Base-by-base conservation (phyloP, 2,113 vertebrate genomes). In the Syngnathus scovelli region DNA sequence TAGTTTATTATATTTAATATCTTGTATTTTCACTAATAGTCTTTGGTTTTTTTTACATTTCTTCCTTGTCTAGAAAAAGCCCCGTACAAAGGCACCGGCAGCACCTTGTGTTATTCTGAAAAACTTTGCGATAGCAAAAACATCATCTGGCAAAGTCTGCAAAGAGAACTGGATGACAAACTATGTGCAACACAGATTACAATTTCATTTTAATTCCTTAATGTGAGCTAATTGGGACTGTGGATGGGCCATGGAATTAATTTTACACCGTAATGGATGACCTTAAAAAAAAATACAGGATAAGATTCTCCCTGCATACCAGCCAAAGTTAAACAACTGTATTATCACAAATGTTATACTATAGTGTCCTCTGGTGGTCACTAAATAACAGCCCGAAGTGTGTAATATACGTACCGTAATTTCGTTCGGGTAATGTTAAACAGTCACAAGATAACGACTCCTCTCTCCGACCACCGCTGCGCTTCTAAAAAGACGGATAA, bases 281-380 rank as follows among this genome's bases (percentile, higher is more conserved):
- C 68, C 67, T 71, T 77, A 41, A 39, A 39, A 39, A 3, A 39
- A 39, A 39, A 54, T 23, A 76, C 21, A 68, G 39, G 41, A 67
- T 61, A 75, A 67, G 55, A 51, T 82, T 74, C 61, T 36, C 19
- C 48, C 7, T 27, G 66, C 51, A 49, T 77, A 54, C 43, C 62
- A 19, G 63, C 18, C 21, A 6, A 41, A 0, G 4, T 54, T n/a
- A 70, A 38, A 23, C 8, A 6, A 9, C 38, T 21, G 15, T 19
- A 19, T n/a, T 4, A 39, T 0, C 13, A 37, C 64, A 72, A 51
- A 39, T 54, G 56, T 83, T 63, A 70, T 74, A 70, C 64, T 80
- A 55, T 66, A 72, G 70, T 86, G 87, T 74, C 80, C 78, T 66
- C 88, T 89, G 68, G 54, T 80, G 88, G 78, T 27, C 12, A 23